Conservation (phyloP, 35 echinoderm and acorn worm species). For the Nesometra sesokonis region DNA sequence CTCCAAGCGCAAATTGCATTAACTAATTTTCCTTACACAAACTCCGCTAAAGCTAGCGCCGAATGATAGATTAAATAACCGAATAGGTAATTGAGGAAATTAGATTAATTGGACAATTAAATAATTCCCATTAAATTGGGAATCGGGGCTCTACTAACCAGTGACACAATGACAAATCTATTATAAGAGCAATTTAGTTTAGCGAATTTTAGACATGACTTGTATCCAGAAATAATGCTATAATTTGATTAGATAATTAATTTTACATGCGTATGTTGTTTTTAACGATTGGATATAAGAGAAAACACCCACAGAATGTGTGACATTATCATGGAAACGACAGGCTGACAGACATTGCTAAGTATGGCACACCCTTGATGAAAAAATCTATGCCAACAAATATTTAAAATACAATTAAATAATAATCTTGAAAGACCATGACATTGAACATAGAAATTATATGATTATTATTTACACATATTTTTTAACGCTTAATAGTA, state of each 20-base stretch:
- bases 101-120: neutral
- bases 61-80: constrained; percentile 1
- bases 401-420: too few relatives aligned
- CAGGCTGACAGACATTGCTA: too few relatives aligned
- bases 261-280: neutral
- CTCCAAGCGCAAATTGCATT: neutral
- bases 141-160: neutral
- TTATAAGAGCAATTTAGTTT: neutral
- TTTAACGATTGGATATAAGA: neutral
- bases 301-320: neutral
- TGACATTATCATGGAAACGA: neutral
- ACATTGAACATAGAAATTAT: too few relatives aligned
- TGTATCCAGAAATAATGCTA: neutral
- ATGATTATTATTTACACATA: too few relatives aligned
- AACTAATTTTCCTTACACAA: neutral
- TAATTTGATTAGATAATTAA: neutral
- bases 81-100: neutral
- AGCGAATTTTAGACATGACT: neutral
- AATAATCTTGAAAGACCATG: too few relatives aligned
- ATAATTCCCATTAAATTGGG: neutral
- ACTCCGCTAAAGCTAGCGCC: neutral
- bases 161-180: neutral
- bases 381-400: too few relatives aligned
- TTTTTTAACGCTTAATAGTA: too few relatives aligned
- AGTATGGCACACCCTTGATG: neutral